Evolutionary conservation across 2,797 vertebrate species (phyloP), one percentile per base, ranked within the genome.

Genomic region (Psittacula derbiana): DNA sequence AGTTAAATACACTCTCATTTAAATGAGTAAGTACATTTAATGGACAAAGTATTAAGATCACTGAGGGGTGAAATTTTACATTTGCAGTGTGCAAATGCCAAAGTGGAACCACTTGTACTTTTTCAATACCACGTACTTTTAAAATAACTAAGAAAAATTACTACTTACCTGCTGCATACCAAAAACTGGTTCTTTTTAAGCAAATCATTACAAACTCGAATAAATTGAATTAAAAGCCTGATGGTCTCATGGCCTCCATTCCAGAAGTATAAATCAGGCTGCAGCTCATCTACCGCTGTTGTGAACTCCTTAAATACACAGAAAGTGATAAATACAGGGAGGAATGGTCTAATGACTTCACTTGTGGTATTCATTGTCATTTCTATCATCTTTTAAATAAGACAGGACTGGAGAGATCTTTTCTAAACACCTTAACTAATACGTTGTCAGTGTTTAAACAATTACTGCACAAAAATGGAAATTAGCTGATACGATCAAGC

Each of bases 21-120:
- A 95, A 96, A 96, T 95, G 92, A 96, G 86, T 89, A 95, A 96
- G 82, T 92, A 92, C 70, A 86, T 93, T 97, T 97, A 97, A 97
- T 95, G 95, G 97, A 92, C 93, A 14, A 92, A 97, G 91, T 95
- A 96, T 96, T 96, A 97, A 96, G 97, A 96, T 97, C 96, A 96
- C 93, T 95, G 96, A 96, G 97, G 96, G 97, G 89, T 98, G 96
- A 97, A 91, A 66, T 92, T 96, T 97, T 97, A 97, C 96, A 95
- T 97, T 97, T 96, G 92, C 92, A 87, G 71, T 87, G 88, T 85
- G 80, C 71, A 92, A 97, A 95, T 91, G 92, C 79, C 80, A 80
- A 90, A 93, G 61, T 96, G 71, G 85, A 97, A 95, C 94, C 80
- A 76, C 92, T 93, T 83, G 91, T 94, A 86, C 83, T 80, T 94